Base-by-base conservation (phyloP, 2,888 invertebrate genomes). In the Achlya flavicornis region DNA sequence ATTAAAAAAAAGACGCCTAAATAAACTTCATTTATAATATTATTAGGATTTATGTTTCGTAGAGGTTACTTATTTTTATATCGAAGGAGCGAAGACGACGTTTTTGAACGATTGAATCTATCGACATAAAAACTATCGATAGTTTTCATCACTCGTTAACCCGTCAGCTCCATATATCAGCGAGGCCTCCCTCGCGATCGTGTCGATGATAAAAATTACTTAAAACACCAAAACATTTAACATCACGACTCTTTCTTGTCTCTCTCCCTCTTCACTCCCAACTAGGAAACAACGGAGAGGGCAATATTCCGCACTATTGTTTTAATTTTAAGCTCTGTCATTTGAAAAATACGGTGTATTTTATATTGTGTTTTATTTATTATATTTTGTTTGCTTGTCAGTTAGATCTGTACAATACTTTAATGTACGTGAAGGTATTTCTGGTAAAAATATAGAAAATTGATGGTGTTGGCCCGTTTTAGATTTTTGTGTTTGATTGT, bases 171-270 rank as follows among this genome's bases (percentile, higher is more conserved):
- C 88, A 92, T 93, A 90, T 87, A 91, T 93, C 92, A 92, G 83
- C 74, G 71, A 78, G 88, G 83, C 84, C 90, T 87, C 89, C 91
- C 89, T 85, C 74, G 86, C 78, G 93, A 93, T 93, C 87, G 93
- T 93, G 93, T 91, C 89, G 85, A 88, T 84, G 93, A 93, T 93
- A 93, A 92, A 92, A 92, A 92, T 92, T 92, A 93, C 92, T 93
- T 92, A 93, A 91, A 92, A 91, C 92, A 91, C 91, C 90, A 90
- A 26, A 89, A 87, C 91, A 91, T 92, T 92, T 91, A 91, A 90
- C 91, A 86, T 83, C 71, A 70, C 75, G 84, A 82, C 84, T 81
- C 75, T 77, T 66, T 63, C 53, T 78, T 71, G 63, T 91, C 89
- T 75, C 82, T 76, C 67, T 90, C 83, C 48, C 79, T 65, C 88